Evolutionary conservation across 2,888 invertebrate species (phyloP).

Genomic region (Danaus chrysippus): DNA sequence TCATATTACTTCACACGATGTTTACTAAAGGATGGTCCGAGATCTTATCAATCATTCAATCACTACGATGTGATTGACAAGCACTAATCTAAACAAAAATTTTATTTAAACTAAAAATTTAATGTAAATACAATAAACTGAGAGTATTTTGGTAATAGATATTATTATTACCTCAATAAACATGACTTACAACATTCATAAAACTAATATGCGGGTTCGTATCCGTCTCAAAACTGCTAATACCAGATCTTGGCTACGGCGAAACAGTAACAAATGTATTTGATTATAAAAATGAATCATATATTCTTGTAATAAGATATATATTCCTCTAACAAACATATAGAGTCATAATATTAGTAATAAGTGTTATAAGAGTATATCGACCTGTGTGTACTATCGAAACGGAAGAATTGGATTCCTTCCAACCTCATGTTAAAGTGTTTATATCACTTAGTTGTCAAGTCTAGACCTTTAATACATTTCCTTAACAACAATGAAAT

Average conservation of each 20-base stretch:
- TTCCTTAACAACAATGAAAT: no score
- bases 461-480: neutral
- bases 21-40: no score
- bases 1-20: no score
- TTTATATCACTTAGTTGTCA: neutral
- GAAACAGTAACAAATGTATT: neutral
- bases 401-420: constrained; percentile 27
- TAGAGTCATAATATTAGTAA: constrained; percentile 1
- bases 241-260: neutral
- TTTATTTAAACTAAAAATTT: no score
- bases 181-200: neutral
- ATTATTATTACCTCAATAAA: no score
- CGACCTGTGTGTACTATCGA: constrained; percentile 13
- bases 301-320: neutral
- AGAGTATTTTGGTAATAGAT: no score
- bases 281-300: neutral
- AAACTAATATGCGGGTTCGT: neutral
- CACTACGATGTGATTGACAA: no score
- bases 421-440: constrained; percentile 14
- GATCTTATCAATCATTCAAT: no score
- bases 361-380: neutral
- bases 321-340: neutral
- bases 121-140: no score
- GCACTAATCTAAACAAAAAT: no score
- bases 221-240: neutral